A percentile compares a stretch with the other conserved stretches of the same genome.
These are phyloP conservation scores for Plutella xylostella DNA, from an alignment of 2,888 invertebrate genomes.

Conservation along the genomic window DNA sequence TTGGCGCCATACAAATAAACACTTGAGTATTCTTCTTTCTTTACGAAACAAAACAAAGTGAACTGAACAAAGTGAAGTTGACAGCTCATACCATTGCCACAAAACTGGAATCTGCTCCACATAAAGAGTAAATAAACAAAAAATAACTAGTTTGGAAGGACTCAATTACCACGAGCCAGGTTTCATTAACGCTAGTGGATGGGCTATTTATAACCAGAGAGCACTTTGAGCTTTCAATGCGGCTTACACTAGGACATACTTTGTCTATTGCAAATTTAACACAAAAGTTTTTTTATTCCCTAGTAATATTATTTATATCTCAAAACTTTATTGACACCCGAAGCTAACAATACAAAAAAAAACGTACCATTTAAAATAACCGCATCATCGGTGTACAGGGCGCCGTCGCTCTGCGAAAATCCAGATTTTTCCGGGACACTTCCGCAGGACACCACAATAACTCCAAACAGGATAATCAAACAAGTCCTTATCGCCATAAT, in stretches of 20 bases:
- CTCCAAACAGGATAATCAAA: slow-evolving; percentile 35
- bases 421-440: slow-evolving; percentile 39
- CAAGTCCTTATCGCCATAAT: slow-evolving; percentile 36
- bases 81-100: not conserved
- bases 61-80: not conserved
- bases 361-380: slow-evolving; percentile 55
- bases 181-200: not conserved
- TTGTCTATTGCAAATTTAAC: too few relatives aligned
- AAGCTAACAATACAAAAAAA: not conserved
- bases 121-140: slow-evolving; percentile 14
- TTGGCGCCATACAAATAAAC: slow-evolving; percentile 33
- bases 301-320: too few relatives aligned
- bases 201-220: too few relatives aligned
- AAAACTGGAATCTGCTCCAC: slow-evolving; percentile 2
- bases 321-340: not conserved
- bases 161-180: not conserved
- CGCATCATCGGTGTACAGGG: slow-evolving; percentile 56
- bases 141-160: not conserved
- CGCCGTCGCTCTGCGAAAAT: slow-evolving; percentile 52
- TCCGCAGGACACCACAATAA: slow-evolving; percentile 36
- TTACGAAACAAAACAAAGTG: not conserved
- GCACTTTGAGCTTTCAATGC: too few relatives aligned
- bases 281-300: too few relatives aligned
- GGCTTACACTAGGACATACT: too few relatives aligned
- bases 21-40: slow-evolving; percentile 12